phyloP scores from a whole-genome alignment of 2,888 invertebrate genomes.

The Sphaeridia pumilis region DNA sequence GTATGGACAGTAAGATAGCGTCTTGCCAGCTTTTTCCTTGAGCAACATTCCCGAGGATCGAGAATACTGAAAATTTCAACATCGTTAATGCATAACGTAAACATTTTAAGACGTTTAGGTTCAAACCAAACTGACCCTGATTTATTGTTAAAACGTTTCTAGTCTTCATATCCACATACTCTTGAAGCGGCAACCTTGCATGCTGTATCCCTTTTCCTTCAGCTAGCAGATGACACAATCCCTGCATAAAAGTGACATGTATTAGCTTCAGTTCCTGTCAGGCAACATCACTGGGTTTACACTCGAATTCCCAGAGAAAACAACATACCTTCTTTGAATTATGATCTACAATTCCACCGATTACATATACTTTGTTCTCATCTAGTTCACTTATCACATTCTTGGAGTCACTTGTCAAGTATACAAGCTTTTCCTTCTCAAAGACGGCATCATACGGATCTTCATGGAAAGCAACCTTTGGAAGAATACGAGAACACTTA shows the following conservation, averaged over 20 bases:
- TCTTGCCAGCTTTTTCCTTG: constrained; percentile 69
- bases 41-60: constrained; percentile 63
- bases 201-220: constrained; percentile 62
- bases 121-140: constrained; percentile 58
- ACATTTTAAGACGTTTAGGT: constrained; percentile 10
- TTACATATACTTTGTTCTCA: constrained; percentile 71
- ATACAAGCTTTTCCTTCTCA: constrained; percentile 65
- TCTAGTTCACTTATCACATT: constrained; percentile 62
- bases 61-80: constrained; percentile 64
- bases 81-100: no score
- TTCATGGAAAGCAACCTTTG: constrained; percentile 57
- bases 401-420: constrained; percentile 87
- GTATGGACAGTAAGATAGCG: constrained; percentile 62
- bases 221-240: constrained; percentile 73
- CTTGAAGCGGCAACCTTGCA: constrained; percentile 74
- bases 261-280: no score
- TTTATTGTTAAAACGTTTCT: constrained; percentile 89
- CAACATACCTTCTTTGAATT: constrained; percentile 71
- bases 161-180: constrained; percentile 81
- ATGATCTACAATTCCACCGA: constrained; percentile 96
- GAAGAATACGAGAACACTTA: constrained; percentile 18
- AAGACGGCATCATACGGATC: constrained; percentile 58
- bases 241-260: constrained; percentile 51
- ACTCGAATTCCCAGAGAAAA: not conserved
- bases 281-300: constrained; percentile 8